Base-by-base conservation (phyloP, 2,797 vertebrate genomes). In the Mastacembelus armatus region DNA sequence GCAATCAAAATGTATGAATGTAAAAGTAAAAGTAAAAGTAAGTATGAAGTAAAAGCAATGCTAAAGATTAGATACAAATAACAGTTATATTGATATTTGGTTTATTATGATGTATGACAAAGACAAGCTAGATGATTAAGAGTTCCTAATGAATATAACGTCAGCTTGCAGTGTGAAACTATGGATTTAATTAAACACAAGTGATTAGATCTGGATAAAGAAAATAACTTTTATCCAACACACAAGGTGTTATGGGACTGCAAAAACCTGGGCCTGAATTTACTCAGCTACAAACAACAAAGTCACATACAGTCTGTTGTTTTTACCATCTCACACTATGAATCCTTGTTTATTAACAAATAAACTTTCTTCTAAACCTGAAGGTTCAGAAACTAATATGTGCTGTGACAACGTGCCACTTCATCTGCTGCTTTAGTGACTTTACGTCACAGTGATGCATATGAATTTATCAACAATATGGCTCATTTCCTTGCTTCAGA, bases 151-250 rank as follows among this genome's bases (percentile, higher is more conserved):
- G 30, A 59, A 47, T 40, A 18, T 29, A 29, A 5, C 2, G 47
- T 29, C 2, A 18, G 1, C 12, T 24, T 4, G 3, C 26, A 29
- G 58, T 2, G 27, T 4, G 10, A 12, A 19, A 36, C 16, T 36
- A 9, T 32, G 33, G 35, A 26, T 56, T 63, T 57, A 43, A 63
- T 56, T 42, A 40, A 63, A 59, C 32, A 45, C 24, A 38, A 45
- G 49, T 54, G 15, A 38, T 55, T 22, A 47, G 42, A 43, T 5
- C 18, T 42, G 22, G 44, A 44, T 30, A 2, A 49, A 42, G 21
- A 44, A 62, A 29, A 35, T 27, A 2, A 35, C 44, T 64, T 38
- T 64, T n/a, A 57, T 57, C 4, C 19, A 29, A 38, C 54, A n/a
- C 21, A 58, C 58, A 22, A 35, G 43, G 42, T 33, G 32, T 27